phyloP scores from a whole-genome alignment of 1,140 invertebrate genomes.

The Drosophila bocki region DNA sequence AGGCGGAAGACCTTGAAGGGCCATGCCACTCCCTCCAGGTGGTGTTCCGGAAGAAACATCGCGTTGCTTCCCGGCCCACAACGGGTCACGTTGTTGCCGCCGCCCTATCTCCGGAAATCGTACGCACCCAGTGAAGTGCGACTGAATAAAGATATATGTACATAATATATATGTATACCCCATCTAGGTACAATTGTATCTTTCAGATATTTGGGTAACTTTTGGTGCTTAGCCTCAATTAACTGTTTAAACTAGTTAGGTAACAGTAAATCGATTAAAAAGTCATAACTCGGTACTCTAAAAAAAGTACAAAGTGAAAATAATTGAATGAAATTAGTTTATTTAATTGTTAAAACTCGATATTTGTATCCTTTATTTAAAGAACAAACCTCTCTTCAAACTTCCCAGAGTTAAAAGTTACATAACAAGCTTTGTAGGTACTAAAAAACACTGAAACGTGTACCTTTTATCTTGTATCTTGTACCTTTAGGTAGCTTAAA shows the following conservation, averaged over 20 bases:
- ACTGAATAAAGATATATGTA: neutral
- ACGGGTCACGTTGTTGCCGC: conserved; percentile 18
- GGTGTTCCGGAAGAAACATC: conserved; percentile 8
- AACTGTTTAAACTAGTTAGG: neutral
- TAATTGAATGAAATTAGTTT: no score
- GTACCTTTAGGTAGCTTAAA: neutral
- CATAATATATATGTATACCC: neutral
- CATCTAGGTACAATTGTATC: neutral
- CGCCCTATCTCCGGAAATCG: conserved; percentile 5
- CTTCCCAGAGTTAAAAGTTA: neutral
- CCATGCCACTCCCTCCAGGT: conserved; percentile 4
- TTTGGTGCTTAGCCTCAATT: neutral
- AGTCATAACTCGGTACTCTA: neutral
- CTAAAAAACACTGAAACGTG: neutral
- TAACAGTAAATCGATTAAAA: neutral
- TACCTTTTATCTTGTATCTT: neutral
- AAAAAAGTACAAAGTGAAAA: no score
- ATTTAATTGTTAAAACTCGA: neutral
- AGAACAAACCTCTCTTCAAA: no score
- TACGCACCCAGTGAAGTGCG: neutral
- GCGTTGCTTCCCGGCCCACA: no score
- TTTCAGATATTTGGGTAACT: neutral
- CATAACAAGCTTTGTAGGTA: neutral
- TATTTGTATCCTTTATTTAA: no score
- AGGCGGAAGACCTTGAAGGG: conserved; percentile 17